Percentiles rank a stretch among this genome's conserved stretches.
Conservation (phyloP, 2,113 vertebrate species). For the Empidonax traillii region DNA sequence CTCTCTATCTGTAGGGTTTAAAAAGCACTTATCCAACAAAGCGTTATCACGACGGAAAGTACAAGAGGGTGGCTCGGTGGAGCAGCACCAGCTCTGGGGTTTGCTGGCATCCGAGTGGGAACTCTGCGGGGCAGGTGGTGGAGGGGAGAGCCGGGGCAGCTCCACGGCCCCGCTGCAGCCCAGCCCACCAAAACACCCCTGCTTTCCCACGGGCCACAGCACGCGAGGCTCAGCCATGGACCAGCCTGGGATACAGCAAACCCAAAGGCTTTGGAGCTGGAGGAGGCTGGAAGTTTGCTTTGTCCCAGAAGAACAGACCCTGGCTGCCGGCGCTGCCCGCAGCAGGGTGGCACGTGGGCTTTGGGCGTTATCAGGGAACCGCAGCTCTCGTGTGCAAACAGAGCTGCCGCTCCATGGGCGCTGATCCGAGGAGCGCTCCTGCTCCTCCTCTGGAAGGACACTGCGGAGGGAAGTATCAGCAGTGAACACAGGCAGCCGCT, state of each 20-base stretch:
- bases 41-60: conserved; percentile 30
- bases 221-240: fast-evolving
- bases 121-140: fast-evolving
- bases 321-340: not conserved
- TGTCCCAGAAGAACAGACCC: not conserved
- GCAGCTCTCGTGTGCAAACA: not conserved
- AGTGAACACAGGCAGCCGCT: not conserved
- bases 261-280: not conserved
- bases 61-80: not conserved
- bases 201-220: not conserved
- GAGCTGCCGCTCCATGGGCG: not conserved
- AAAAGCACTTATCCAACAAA: conserved; percentile 61
- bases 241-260: not conserved
- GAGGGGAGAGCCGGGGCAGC: not conserved
- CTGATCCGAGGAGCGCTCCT: not conserved
- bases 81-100: not conserved
- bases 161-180: fast-evolving
- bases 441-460: conserved; percentile 25
- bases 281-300: not conserved
- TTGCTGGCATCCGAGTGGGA: not conserved
- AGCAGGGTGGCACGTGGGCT: not conserved
- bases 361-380: not conserved
- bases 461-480: not conserved
- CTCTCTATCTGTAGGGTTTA: conserved; percentile 48
- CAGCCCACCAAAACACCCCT: not conserved